Percentiles rank a stretch among this genome's conserved stretches.
Evolutionary conservation across 2,113 vertebrate genomes (phyloP).

Genomic region (Anarrhichthys ocellatus): DNA sequence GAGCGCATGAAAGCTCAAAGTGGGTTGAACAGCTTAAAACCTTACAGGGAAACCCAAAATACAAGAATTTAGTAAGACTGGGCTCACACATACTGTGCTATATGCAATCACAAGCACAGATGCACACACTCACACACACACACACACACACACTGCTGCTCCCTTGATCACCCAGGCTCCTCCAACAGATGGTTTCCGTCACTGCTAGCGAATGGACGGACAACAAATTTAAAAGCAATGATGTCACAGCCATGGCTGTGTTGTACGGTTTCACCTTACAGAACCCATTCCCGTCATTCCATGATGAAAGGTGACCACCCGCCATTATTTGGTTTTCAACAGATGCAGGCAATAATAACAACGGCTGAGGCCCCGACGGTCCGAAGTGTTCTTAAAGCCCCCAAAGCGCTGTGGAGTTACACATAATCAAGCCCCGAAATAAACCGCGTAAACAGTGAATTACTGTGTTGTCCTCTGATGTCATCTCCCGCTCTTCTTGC

Average conservation of each 20-base stretch:
- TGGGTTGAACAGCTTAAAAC: constrained; percentile 39
- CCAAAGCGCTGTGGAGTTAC: constrained; percentile 62
- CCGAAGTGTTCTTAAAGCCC: constrained; percentile 70
- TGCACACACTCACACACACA: not conserved
- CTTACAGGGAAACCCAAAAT: constrained; percentile 33
- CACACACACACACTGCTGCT: not conserved
- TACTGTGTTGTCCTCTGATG: constrained; percentile 68
- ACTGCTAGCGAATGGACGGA: constrained; percentile 63
- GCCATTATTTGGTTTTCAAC: constrained; percentile 81
- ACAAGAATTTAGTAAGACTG: constrained; percentile 44
- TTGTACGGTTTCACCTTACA: constrained; percentile 75
- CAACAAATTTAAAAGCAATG: constrained; percentile 74
- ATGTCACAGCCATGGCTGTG: constrained; percentile 69
- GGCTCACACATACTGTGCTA: constrained; percentile 8
- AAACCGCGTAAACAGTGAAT: constrained; percentile 74
- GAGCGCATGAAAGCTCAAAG: constrained; percentile 28
- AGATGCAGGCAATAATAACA: constrained; percentile 82
- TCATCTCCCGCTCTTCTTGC: constrained; percentile 63
- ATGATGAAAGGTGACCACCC: constrained; percentile 84
- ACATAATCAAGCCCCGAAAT: constrained; percentile 75
- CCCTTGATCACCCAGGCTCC: constrained; percentile 35
- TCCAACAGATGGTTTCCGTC: constrained; percentile 76
- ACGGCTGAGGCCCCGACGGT: constrained; percentile 53
- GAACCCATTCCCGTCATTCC: constrained; percentile 78
- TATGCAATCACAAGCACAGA: not conserved